Base-by-base conservation (phyloP, 2,113 vertebrate species). In the Vanacampus margaritifer region DNA sequence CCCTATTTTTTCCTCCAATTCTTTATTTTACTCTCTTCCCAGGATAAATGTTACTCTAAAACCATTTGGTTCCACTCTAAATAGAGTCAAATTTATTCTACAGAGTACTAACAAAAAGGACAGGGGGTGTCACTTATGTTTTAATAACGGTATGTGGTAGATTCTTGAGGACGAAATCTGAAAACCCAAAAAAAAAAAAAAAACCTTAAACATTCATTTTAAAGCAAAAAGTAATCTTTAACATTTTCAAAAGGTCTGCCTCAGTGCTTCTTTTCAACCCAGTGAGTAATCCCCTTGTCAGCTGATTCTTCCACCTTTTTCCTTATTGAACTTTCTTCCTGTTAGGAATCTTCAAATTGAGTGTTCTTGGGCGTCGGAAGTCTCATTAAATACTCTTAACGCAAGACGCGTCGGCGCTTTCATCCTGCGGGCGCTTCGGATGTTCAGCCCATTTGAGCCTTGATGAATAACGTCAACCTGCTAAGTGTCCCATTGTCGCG, bases 391-490 rank as follows among this genome's bases (percentile, higher is more conserved):
- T 39, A 36, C 21, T 37, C 32, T 65, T 37, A 72, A 56, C 26
- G 51, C 26, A 46, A 32, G 17, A 23, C 9, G 65, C 35, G 66
- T 1, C 43, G 35, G 41, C 24, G 72, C 75, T 76, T 59, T 65
- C n/a, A 68, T 69, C 14, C 26, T 12, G 43, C 45, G 5, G 39
- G 5, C 16, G 36, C n/a, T 2, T 3, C 10, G 32, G 26, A 16
- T 61, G 65, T 68, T 65, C 56, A 39, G 21, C 68, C 65, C 62
- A 60, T 76, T 68, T 66, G 59, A 70, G 64, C 73, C 56, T 37
- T 63, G 73, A 67, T 78, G 73, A 83, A 65, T 75, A 68, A 72
- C 59, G 60, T 41, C 45, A 24, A 70, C 56, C 37, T 71, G 66
- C 57, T 60, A 81, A 68, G 61, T 67, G 75, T 62, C 64, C n/a